Evolutionary conservation across 2,113 vertebrate species (phyloP), one percentile per base, ranked within the genome.

Genomic region (Hystrix brachyura): DNA sequence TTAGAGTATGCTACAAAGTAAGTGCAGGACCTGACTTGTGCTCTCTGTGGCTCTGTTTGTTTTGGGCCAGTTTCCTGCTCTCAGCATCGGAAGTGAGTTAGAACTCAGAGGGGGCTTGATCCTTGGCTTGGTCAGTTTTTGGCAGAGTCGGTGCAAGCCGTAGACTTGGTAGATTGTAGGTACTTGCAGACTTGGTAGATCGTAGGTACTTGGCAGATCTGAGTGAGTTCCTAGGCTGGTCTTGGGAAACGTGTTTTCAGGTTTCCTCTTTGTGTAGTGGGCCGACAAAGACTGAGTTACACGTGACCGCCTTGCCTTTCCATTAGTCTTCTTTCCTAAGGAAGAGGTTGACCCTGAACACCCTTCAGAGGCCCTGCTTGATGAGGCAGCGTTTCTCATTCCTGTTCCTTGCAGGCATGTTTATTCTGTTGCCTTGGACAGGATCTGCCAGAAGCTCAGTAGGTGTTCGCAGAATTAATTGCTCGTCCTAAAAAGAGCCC

Each of bases 1-100:
- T 98, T 99, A 97, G 99, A 99, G 93, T 99, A 99, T 94, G 99
- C 99, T 53, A 99, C 99, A 83, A 99, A 99, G 99, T 99, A 98
- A 0, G 98, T 59, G 1, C 13, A 53, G 29, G 19, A 12, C 19
- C 43, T 29, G 25, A 51, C 74, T 32, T 78, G 13, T 76, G 72
- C 21, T 48, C 72, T 78, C 27, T 32, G 74, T 32, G 46, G 27
- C 74, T 72, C 81, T 10, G 0, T 87, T 91, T 84, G 10, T 27
- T 96, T 92, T 94, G 94, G 93, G 59, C 79, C 48, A 23, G 17
- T 74, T 34, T 94, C 46, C 89, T 94, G 46, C 78, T 83, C 17
- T 80, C 21, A 78, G 18, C 43, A 48, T 83, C 21, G 53, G 94
- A 89, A 71, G 55, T 18, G 46, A 96, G 72, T 93, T 96, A 51